Percentiles rank a stretch among this genome's conserved stretches.
Conservation (phyloP, 2,113 vertebrate species). For the Crypturellus undulatus region DNA sequence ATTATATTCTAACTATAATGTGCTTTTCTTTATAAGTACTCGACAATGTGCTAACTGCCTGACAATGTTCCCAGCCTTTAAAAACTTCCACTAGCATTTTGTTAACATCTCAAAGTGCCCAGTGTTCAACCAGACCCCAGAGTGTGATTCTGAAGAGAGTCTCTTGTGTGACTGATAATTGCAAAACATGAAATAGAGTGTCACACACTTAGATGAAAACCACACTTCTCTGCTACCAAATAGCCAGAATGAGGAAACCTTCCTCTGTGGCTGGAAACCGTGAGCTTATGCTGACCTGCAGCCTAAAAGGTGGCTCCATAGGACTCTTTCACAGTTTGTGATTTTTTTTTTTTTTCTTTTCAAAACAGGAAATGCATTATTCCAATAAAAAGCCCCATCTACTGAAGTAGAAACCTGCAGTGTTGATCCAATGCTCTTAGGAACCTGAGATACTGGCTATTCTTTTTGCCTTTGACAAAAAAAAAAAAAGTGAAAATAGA, state of each 20-base stretch:
- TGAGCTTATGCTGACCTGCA: neutral
- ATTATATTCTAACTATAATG: conserved; percentile 14
- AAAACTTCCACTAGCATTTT: neutral
- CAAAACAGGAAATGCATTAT: neutral
- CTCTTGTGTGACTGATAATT: neutral
- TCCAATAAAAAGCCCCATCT: neutral
- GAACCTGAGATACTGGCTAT: neutral
- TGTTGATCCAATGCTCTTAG: neutral
- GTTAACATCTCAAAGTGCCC: conserved; percentile 1
- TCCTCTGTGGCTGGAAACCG: neutral
- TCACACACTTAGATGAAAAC: neutral
- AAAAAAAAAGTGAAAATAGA: neutral
- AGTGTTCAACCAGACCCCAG: neutral
- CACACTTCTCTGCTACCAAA: neutral
- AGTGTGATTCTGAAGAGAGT: neutral
- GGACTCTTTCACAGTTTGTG: neutral
- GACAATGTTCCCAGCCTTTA: neutral
- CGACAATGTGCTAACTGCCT: neutral
- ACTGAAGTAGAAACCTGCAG: neutral
- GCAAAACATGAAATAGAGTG: neutral
- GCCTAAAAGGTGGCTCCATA: neutral
- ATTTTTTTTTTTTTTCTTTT: neutral
- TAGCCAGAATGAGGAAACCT: neutral
- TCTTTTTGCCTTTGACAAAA: neutral
- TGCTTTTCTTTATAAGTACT: neutral